These are phyloP conservation scores for Allolobophora icterica DNA, from an alignment of 2,888 invertebrate genomes.

Conservation along the genomic window DNA sequence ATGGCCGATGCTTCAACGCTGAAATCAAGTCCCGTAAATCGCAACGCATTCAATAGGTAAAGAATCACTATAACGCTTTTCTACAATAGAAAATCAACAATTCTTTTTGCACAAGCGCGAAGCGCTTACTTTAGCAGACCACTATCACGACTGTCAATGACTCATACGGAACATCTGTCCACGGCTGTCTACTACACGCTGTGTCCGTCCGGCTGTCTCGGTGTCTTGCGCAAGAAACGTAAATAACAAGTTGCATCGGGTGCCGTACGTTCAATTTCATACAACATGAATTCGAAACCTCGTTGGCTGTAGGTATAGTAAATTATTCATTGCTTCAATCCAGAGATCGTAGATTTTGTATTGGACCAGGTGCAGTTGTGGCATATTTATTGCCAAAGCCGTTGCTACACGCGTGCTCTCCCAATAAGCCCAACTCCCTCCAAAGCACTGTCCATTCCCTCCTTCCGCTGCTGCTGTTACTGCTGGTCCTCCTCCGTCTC, in stretches of 20 bases:
- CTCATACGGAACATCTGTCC: background rate
- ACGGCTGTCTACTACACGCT: background rate
- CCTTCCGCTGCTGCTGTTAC: background rate
- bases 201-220: background rate
- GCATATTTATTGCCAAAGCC: background rate
- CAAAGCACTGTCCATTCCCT: background rate
- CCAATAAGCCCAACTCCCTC: background rate
- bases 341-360: background rate
- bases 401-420: background rate
- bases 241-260: background rate
- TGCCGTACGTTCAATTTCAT: background rate
- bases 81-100: background rate
- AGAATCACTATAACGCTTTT: background rate
- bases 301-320: background rate
- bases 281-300: too few species aligned
- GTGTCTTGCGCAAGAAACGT: background rate
- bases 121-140: background rate
- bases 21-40: background rate
- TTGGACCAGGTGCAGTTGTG: background rate
- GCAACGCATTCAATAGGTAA: background rate
- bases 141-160: background rate
- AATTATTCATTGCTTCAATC: background rate
- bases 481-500: too few species aligned
- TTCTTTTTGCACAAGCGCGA: background rate
- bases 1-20: background rate